These are phyloP conservation scores for Epirrhoe alternata DNA, from an alignment of 2,888 invertebrate species.

Conservation along the genomic window DNA sequence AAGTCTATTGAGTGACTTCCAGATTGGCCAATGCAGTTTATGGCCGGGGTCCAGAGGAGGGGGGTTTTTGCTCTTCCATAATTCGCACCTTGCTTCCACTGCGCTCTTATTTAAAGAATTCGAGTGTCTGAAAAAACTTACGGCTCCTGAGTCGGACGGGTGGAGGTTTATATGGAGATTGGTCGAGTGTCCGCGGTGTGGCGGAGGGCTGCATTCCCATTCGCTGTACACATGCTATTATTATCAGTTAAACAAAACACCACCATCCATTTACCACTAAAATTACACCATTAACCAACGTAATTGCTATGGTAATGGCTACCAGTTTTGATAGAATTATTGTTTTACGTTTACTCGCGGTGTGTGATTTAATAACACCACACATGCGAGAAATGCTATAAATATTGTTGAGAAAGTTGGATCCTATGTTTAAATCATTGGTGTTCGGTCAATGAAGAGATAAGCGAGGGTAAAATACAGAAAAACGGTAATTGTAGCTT, in stretches of 20 bases:
- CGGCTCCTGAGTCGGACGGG: no score
- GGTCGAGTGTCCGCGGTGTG: background rate
- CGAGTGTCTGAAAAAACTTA: no score
- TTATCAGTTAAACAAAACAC: slow-evolving; percentile 21
- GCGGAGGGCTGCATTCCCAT: background rate
- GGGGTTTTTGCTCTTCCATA: no score
- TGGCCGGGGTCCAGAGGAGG: no score
- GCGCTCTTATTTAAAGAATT: no score
- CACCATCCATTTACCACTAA: slow-evolving; percentile 39
- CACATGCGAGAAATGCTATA: slow-evolving; percentile 44
- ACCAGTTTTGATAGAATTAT: slow-evolving; percentile 63
- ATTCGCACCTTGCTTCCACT: no score
- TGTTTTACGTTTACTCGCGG: slow-evolving; percentile 47
- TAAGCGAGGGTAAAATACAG: background rate
- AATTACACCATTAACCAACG: slow-evolving; percentile 51
- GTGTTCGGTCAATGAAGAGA: slow-evolving; percentile 2
- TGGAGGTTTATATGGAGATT: no score
- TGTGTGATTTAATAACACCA: slow-evolving; percentile 58
- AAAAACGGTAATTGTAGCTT: background rate
- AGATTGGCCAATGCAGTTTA: no score
- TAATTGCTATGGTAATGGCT: slow-evolving; percentile 62
- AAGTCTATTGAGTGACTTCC: no score
- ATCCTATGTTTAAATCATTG: slow-evolving; percentile 3
- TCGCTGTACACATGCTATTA: slow-evolving; percentile 14
- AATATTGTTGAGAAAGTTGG: slow-evolving; percentile 53